Evolutionary conservation across 2,113 vertebrate species (phyloP).

Genomic region (Propithecus coquereli): DNA sequence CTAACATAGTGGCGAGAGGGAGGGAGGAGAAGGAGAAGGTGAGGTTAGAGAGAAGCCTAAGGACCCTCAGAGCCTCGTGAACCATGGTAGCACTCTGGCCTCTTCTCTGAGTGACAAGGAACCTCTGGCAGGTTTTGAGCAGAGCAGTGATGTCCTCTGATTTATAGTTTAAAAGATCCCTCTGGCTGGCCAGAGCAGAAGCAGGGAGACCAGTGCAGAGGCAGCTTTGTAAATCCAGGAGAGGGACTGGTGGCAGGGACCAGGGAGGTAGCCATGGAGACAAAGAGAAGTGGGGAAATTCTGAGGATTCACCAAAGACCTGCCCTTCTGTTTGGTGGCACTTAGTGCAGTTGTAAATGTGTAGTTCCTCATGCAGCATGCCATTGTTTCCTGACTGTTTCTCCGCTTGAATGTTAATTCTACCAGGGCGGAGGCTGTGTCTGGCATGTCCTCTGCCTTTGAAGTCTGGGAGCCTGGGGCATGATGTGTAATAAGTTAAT

Average conservation of each 20-base stretch:
- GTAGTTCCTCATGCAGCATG: fast-evolving
- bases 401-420: not conserved
- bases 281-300: not conserved
- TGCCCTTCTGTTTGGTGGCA: not conserved
- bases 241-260: not conserved
- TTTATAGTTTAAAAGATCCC: not conserved
- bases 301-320: not conserved
- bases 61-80: too few species aligned
- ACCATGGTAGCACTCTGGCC: not conserved
- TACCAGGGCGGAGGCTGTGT: not conserved
- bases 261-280: not conserved
- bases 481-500: too few species aligned
- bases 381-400: not conserved
- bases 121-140: not conserved
- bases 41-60: not conserved
- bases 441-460: not conserved
- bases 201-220: not conserved
- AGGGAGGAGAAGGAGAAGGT: too few species aligned
- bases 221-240: not conserved
- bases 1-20: not conserved
- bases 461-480: not conserved
- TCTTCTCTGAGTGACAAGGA: not conserved
- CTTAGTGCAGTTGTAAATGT: not conserved
- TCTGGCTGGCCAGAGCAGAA: not conserved
- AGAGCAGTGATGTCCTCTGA: not conserved